phyloP scores from a whole-genome alignment of 1,140 invertebrate genomes.

The Nylanderia fulva region DNA sequence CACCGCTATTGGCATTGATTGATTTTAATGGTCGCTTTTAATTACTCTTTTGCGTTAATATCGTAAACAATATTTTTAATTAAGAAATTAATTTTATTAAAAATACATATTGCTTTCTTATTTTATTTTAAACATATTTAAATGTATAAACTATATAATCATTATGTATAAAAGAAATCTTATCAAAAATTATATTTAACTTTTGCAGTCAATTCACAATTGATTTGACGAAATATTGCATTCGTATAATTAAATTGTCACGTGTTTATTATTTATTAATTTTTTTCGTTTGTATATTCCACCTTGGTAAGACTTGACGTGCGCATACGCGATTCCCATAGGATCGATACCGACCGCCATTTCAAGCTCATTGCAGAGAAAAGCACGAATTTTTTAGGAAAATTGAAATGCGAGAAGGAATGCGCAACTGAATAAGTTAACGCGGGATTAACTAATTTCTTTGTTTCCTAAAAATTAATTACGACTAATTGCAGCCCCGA shows the following conservation, averaged over 20 bases:
- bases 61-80: not conserved
- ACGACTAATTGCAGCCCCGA: slow-evolving; percentile 13
- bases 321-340: slow-evolving; percentile 74
- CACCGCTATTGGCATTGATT: not conserved
- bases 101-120: not conserved
- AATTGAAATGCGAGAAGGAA: slow-evolving; percentile 66
- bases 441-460: slow-evolving; percentile 20
- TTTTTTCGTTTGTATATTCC: slow-evolving; percentile 67
- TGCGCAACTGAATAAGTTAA: not conserved
- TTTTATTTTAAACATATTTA: not conserved
- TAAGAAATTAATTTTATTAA: not conserved
- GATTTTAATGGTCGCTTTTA: slow-evolving; percentile 26
- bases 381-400: slow-evolving; percentile 68
- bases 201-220: not conserved
- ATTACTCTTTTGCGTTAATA: not conserved
- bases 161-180: not conserved
- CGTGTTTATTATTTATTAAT: slow-evolving; percentile 63
- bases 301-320: slow-evolving; percentile 65
- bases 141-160: slow-evolving; percentile 9
- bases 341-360: slow-evolving; percentile 71
- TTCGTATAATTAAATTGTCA: not conserved
- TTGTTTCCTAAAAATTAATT: not conserved
- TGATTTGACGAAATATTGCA: not conserved
- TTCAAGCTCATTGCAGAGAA: slow-evolving; percentile 67
- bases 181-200: not conserved